Evolutionary conservation across 2,113 vertebrate species (phyloP), one percentile per base, ranked within the genome.

Genomic region (Chrysochloris asiatica): DNA sequence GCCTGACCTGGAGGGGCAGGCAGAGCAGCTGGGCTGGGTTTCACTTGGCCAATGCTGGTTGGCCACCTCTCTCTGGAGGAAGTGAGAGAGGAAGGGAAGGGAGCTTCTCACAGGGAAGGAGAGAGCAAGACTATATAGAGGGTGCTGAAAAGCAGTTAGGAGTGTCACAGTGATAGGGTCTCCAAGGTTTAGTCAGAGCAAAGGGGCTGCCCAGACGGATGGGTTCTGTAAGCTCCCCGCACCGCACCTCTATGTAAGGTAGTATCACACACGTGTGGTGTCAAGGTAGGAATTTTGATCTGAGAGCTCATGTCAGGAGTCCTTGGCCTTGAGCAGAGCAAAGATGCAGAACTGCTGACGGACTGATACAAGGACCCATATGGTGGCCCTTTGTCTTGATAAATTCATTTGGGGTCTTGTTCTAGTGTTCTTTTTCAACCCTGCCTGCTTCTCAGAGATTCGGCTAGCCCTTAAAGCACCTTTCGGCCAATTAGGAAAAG

Each of bases 31-130:
- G 86, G 30, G 21, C 48, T 24, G 8, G n/a, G n/a, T n/a, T 36
- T 47, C 50, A 47, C 30, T 24, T 7, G 54, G 79, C 43, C 36
- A 10, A 33, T 72, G 21, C 17, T 75, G 59, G 4, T 5, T 54
- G 54, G n/a, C 86, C 71, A 43, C 77, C 77, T 92, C 17, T 75
- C 45, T 86, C 47, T 52, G 81, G 10, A 7, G 76, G 30, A 87
- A 93, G 38, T 26, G 0, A 4, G 14, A 6, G 45, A 33, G 36
- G 22, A 45, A 17, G 28, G 24, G 33, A 76, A 8, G 75, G 88
- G 30, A 30, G 3, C 79, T 1, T 0, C n/a, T n/a, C 54, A 3
- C 26, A 19, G 24, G 56, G 56, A 7, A 59, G 56, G 56, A 59
- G 56, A 59, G 24, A 59, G 56, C 22, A 59, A 26, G 24, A 8